These are phyloP conservation scores for Pyrochroa serraticornis DNA, from an alignment of 2,888 invertebrate species.

Conservation along the genomic window DNA sequence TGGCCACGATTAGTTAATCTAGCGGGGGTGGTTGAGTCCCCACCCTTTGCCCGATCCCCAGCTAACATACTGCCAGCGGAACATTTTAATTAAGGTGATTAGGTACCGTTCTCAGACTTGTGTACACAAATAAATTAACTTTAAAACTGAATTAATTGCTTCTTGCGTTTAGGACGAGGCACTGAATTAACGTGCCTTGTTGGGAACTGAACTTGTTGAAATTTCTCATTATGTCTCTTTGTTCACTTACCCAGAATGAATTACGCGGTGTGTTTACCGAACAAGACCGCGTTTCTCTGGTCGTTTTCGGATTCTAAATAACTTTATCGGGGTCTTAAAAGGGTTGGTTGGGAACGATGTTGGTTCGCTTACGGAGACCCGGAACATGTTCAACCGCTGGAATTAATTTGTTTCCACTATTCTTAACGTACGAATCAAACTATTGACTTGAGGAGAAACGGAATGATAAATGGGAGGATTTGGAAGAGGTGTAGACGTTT, in stretches of 20 bases:
- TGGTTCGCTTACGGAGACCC: neutral
- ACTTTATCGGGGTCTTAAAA: slow-evolving; percentile 21
- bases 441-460: too few species aligned
- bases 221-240: slow-evolving; percentile 52
- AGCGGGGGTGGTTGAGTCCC: slow-evolving; percentile 36
- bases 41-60: neutral
- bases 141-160: slow-evolving; percentile 60
- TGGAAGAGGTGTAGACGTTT: too few species aligned
- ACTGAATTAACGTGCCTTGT: slow-evolving; percentile 50
- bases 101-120: slow-evolving; percentile 54
- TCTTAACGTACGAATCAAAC: neutral
- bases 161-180: slow-evolving; percentile 55
- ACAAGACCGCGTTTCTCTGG: slow-evolving; percentile 18
- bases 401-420: slow-evolving; percentile 12
- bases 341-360: slow-evolving; percentile 10
- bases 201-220: slow-evolving; percentile 53
- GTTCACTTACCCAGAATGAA: slow-evolving; percentile 29
- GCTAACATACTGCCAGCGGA: slow-evolving; percentile 38
- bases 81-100: slow-evolving; percentile 60
- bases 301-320: slow-evolving; percentile 24
- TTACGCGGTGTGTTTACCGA: slow-evolving; percentile 24
- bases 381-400: neutral
- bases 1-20: slow-evolving; percentile 57
- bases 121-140: slow-evolving; percentile 60
- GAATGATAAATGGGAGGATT: too few species aligned